Evolutionary conservation across 2,888 invertebrate species (phyloP).

Genomic region (Euphydryas editha): DNA sequence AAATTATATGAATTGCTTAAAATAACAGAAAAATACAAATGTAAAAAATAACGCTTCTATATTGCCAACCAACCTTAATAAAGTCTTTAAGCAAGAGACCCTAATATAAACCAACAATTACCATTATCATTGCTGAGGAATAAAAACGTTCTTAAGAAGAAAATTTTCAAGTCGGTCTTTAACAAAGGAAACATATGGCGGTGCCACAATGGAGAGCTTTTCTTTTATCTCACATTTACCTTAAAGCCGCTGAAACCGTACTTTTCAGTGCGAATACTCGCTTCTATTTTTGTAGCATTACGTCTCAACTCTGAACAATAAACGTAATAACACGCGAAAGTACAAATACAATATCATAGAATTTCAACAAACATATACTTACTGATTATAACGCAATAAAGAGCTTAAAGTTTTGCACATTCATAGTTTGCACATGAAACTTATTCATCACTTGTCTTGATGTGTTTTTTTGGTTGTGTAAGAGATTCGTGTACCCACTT

Average conservation of each 20-base stretch:
- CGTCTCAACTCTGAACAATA: neutral
- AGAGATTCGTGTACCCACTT: too few relatives aligned
- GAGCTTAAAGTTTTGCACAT: neutral
- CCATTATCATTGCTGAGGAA: slow-evolving; percentile 20
- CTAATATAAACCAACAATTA: slow-evolving; percentile 12
- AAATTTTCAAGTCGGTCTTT: slow-evolving; percentile 11
- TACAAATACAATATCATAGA: neutral
- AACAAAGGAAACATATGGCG: slow-evolving; percentile 18
- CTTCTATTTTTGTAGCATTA: neutral
- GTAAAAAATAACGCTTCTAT: neutral
- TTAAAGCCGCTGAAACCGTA: slow-evolving; percentile 26
- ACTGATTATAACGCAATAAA: too few relatives aligned
- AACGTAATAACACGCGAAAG: neutral
- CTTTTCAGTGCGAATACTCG: slow-evolving; percentile 14
- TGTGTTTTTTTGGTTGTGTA: too few relatives aligned
- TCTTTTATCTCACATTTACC: slow-evolving; percentile 30
- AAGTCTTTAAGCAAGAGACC: slow-evolving; percentile 10
- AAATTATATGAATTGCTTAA: neutral
- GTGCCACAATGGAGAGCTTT: slow-evolving; percentile 16
- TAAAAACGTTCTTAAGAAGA: slow-evolving; percentile 7
- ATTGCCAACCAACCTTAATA: neutral
- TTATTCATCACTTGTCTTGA: neutral
- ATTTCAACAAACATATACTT: too few relatives aligned
- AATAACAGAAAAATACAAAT: neutral
- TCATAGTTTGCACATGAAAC: neutral